Conservation (phyloP, 2,888 invertebrate genomes). For the Syrista parreyssii region DNA sequence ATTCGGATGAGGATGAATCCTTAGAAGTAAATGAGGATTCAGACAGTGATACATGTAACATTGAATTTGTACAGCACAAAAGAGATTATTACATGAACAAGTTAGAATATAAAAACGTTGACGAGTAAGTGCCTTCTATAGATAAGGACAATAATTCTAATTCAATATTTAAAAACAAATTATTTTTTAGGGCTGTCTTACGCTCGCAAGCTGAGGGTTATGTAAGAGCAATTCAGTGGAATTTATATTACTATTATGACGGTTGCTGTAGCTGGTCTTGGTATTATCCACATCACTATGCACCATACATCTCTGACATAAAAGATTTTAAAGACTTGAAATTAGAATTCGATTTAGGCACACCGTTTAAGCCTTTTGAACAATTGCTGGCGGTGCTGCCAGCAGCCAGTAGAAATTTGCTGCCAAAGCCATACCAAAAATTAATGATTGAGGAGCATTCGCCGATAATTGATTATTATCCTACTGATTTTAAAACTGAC, state of each 20-base stretch:
- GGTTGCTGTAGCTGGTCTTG: conserved; percentile 98
- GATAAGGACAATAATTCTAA: neutral
- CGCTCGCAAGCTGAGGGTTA: conserved; percentile 88
- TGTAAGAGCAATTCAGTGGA: conserved; percentile 96
- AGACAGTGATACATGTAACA: conserved; percentile 68
- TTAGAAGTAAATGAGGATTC: conserved; percentile 48
- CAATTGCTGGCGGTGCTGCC: conserved; percentile 91
- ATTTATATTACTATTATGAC: conserved; percentile 94
- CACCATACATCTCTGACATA: conserved; percentile 95
- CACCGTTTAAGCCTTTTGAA: conserved; percentile 93
- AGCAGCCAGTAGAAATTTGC: conserved; percentile 81
- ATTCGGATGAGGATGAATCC: conserved; percentile 46
- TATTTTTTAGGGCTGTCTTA: conserved; percentile 75
- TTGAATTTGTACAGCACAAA: conserved; percentile 88
- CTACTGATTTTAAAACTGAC: conserved; percentile 90
- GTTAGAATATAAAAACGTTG: conserved; percentile 82
- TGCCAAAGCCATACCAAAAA: conserved; percentile 82
- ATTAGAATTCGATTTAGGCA: conserved; percentile 85
- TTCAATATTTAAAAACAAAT: neutral
- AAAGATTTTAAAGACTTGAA: conserved; percentile 81
- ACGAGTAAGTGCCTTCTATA: conserved; percentile 71
- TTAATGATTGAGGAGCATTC: conserved; percentile 84
- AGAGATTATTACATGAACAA: conserved; percentile 93
- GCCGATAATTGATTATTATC: conserved; percentile 91
- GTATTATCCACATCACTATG: conserved; percentile 98